Base-by-base conservation (phyloP, 2,113 vertebrate species). In the Gymnorhina tibicen region DNA sequence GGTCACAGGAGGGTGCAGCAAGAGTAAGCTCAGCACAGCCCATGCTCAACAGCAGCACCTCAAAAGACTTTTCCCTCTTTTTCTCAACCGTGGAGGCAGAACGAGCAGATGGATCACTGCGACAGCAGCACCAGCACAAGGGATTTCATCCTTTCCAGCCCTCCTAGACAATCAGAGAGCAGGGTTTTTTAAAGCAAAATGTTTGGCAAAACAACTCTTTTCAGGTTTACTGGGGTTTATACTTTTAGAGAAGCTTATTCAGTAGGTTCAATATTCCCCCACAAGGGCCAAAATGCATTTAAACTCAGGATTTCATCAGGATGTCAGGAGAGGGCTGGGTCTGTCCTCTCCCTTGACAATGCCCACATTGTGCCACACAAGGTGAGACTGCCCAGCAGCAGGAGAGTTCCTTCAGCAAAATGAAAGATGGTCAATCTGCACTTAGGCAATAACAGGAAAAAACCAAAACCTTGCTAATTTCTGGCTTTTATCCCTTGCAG, bases 281-380 rank as follows among this genome's bases (percentile, higher is more conserved):
- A 17, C 3, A 10, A 22, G 10, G 33, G 27, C 19, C 44, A 83
- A 95, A 94, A 11, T 4, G 6, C 39, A 64, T 52, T 72, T 35
- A 91, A 63, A 22, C 37, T 74, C 39, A 37, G 53, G 52, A 66
- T 72, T 92, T 82, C 59, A 77, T 24, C 37, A 74, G 50, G 35
- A 33, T 37, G 14, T 32, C 52, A 67, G 77, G 23, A 60, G 18
- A 30, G 14, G 20, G 49, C 23, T 62, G 49, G 20, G 11, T 56
- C 69, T 94, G 26, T 55, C 42, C 47, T 30, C 50, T 74, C 23
- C 26, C 14, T 33, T 59, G 52, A 33, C 52, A 74, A 37, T 28
- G 26, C 9, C 44, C 2, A 0, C 1, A 1, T 21, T 32, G 41
- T 2, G 6, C 10, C 33, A 44, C 1, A 3, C 9, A 33, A 24